Evolutionary conservation across 2,888 invertebrate species (phyloP).

Genomic region (Apodemia hepburni): DNA sequence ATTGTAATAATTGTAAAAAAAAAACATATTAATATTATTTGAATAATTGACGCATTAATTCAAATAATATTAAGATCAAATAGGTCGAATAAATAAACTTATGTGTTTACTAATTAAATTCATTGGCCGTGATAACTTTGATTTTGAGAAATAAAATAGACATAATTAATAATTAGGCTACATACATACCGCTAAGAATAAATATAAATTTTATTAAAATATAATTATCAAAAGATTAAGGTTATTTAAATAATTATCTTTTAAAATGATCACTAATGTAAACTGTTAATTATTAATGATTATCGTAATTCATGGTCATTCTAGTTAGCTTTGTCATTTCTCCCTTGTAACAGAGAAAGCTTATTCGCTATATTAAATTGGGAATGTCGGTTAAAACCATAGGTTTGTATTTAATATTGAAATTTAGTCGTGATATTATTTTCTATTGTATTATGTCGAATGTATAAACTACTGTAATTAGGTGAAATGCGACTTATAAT

Average conservation of each 20-base stretch:
- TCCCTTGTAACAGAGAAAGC: not conserved
- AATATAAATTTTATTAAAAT: slow-evolving; percentile 9
- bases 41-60: too few species aligned
- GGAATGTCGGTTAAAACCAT: not conserved
- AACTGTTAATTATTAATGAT: not conserved
- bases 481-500: not conserved
- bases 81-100: too few species aligned
- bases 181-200: too few species aligned
- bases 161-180: too few species aligned
- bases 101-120: too few species aligned
- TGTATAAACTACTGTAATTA: slow-evolving; percentile 2
- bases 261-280: not conserved
- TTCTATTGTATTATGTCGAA: not conserved
- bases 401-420: not conserved
- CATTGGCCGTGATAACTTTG: too few species aligned
- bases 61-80: too few species aligned
- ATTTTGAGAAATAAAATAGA: too few species aligned
- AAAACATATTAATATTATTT: too few species aligned
- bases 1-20: too few species aligned
- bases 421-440: not conserved
- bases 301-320: not conserved
- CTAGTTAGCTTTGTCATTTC: not conserved
- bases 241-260: not conserved
- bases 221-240: not conserved
- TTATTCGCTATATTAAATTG: not conserved